Evolutionary conservation across 2,797 vertebrate species (phyloP), one percentile per base, ranked within the genome.

Genomic region (Pangasius djambal): DNA sequence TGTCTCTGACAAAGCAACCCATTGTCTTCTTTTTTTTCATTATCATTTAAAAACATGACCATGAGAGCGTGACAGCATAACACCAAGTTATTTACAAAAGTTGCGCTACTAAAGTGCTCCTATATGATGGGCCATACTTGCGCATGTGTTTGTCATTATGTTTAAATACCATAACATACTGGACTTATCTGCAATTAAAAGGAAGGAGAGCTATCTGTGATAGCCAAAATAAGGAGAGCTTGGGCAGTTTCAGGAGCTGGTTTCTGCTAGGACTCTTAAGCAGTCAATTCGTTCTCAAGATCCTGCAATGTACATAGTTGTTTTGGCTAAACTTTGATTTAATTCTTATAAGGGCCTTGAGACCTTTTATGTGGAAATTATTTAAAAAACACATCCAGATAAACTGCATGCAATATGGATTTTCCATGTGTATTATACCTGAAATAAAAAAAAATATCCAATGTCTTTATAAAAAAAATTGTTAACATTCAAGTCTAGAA

Each of bases 241-340:
- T 57, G 44, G 74, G 75, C 28, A 50, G 85, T 90, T 88, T 57
- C 96, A 93, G 95, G 95, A 96, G 93, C 9, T 94, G 96, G 95
- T 96, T 95, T 95, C 94, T 97, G 34, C 18, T 18, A 34, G 7
- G 34, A 70, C 16, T 37, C 34, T 72, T 72, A 72, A 72, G 20
- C 18, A 37, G 37, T 72, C 18, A 22, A 8, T 72, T 40, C 18
- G 40, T 37, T 40, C 20, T 40, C 37, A 70, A 70, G 34, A 70
- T 70, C 31, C 6, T 37, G 31, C 31, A 70, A 9, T 37, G 34
- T 31, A 69, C 61, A 65, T n/a, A n/a, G 59, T 28, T 63, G 25
- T 63, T 67, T 13, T 31, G 16, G 31, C 31, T 70, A 6, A 70
- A 34, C 12, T 70, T 70, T 70, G 16, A 70, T 34, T 70, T 18